Conservation (phyloP, 1,140 invertebrate species). For the Chrysomallon squamiferum region DNA sequence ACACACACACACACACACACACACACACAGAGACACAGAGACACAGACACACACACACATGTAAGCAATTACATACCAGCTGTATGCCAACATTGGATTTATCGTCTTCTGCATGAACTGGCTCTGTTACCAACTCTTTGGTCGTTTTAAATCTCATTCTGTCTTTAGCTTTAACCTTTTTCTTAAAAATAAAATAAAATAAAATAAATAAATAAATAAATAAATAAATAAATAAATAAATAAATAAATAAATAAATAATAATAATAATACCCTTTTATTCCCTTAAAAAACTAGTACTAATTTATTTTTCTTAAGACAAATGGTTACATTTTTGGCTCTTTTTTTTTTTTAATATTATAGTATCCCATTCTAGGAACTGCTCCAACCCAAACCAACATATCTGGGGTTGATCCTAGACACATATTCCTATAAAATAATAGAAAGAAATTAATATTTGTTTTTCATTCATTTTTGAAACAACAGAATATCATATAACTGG, state of each 20-base stretch:
- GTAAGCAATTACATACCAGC: too few species aligned
- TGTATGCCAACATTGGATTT: background rate
- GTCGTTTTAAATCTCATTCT: background rate
- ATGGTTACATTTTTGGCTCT: too few species aligned
- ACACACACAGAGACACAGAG: background rate
- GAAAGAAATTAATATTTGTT: background rate
- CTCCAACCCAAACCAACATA: too few species aligned
- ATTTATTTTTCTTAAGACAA: too few species aligned
- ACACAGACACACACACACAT: background rate
- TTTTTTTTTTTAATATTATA: too few species aligned
- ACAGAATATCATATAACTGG: too few species aligned
- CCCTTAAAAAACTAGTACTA: too few species aligned
- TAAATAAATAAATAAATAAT: background rate
- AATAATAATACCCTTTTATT: background rate
- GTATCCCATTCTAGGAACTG: too few species aligned
- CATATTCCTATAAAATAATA: background rate
- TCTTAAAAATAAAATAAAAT: background rate
- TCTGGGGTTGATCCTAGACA: too few species aligned
- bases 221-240: background rate
- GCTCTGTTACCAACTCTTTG: background rate
- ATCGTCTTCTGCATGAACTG: background rate
- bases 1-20: background rate
- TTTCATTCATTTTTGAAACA: background rate
- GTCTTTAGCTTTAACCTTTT: background rate
- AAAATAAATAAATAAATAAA: background rate